Base-by-base conservation (phyloP, 2,888 invertebrate genomes). In the Panopea generosa region DNA sequence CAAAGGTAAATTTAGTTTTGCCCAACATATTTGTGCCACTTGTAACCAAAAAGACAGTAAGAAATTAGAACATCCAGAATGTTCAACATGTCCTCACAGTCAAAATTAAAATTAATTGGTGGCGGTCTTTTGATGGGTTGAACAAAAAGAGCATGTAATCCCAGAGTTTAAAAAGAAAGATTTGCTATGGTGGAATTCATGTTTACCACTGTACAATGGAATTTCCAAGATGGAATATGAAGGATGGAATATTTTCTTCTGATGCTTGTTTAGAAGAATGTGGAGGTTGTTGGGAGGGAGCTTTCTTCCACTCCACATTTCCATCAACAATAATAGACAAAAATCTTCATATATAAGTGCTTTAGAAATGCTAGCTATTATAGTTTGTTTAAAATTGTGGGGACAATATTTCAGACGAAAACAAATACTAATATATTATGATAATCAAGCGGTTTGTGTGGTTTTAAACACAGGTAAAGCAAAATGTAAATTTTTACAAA, bases 1-100 rank as follows among this genome's bases (percentile, higher is more conserved):
- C 66, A 16, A 66, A 72, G 50, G 27, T 70, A n/a, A 70, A 70
- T 63, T 71, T 71, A 24, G 49, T 73, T 9, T 60, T 43, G 16
- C n/a, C n/a, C n/a, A n/a, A n/a, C n/a, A n/a, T n/a, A n/a, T n/a
- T n/a, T n/a, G n/a, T n/a, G n/a, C n/a, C n/a, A n/a, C n/a, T n/a
- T n/a, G n/a, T n/a, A n/a, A n/a, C n/a, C n/a, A n/a, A n/a, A n/a
- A n/a, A n/a, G n/a, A n/a, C n/a, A n/a, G n/a, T n/a, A n/a, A n/a
- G n/a, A n/a, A n/a, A n/a, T n/a, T n/a, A n/a, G n/a, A n/a, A n/a
- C n/a, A n/a, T n/a, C n/a, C n/a, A n/a, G 67, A 53, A 18, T 67
- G 73, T 55, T 60, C 11, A 33, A 33, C 4, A 33, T 11, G 6
- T 4, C 52, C 22, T 53, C 33, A 33, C 27, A 38, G 52, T 16